These are phyloP conservation scores for Cantharis rufa DNA, from an alignment of 2,888 invertebrate genomes.

Conservation along the genomic window DNA sequence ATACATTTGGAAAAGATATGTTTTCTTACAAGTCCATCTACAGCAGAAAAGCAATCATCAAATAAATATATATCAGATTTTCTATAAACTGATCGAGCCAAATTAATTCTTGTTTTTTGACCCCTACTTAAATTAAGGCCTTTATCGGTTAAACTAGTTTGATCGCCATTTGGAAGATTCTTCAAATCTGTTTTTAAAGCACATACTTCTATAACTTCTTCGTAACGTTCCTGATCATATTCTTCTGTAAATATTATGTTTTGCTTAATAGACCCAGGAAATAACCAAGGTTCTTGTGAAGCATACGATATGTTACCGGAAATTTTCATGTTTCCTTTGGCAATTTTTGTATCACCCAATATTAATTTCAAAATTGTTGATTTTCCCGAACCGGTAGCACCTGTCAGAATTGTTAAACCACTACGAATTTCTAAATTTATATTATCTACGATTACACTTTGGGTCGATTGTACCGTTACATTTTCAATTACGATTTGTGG, in stretches of 20 bases:
- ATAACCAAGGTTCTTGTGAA: conserved; percentile 65
- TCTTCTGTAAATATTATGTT: conserved; percentile 75
- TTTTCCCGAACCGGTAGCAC: conserved; percentile 67
- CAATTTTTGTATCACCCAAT: conserved; percentile 71
- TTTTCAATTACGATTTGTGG: conserved; percentile 53
- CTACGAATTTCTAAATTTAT: conserved; percentile 51
- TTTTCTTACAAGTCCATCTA: conserved; percentile 72
- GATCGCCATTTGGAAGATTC: conserved; percentile 72
- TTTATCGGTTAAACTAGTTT: conserved; percentile 75
- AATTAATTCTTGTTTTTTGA: conserved; percentile 77
- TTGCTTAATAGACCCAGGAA: conserved; percentile 64
- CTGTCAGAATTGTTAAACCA: conserved; percentile 60
- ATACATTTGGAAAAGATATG: conserved; percentile 73
- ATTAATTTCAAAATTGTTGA: conserved; percentile 58
- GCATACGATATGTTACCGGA: conserved; percentile 64
- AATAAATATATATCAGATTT: conserved; percentile 75
- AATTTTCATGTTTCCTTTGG: conserved; percentile 67
- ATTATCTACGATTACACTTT: conserved; percentile 41
- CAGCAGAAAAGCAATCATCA: conserved; percentile 78
- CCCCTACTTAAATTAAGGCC: conserved; percentile 79
- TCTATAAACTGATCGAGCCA: conserved; percentile 73
- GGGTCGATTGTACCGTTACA: conserved; percentile 64
- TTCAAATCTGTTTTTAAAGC: conserved; percentile 68
- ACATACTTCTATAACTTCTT: conserved; percentile 64
- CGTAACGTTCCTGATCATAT: conserved; percentile 60